Evolutionary conservation across 2,888 invertebrate genomes (phyloP), one percentile per base, ranked within the genome.

Genomic region (Drosophila mercatorum): DNA sequence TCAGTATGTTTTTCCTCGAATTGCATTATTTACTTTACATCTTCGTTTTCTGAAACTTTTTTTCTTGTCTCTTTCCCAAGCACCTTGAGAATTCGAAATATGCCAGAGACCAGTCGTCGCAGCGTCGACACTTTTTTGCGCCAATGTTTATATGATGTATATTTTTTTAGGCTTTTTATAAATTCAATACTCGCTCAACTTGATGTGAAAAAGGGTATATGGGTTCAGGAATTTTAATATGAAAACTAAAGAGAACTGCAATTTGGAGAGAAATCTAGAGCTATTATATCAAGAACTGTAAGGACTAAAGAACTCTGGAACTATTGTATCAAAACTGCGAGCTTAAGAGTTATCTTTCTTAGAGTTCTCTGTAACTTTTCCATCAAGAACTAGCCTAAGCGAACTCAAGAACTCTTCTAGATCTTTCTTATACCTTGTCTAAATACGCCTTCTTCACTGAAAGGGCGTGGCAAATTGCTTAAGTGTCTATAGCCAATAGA

Each of bases 121-220:
- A 55, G 38, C 51, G 69, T 56, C 53, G 17, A 47, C 58, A 62
- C 2, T 68, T 69, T 58, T 43, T 31, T n/a, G 14, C 2, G 3
- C 3, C 7, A 5, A 17, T 38, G 31, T 71, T 56, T 64, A 66
- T 70, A 38, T 44, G 46, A 14, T 26, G 22, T 53, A 22, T 51
- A 36, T 52, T n/a, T n/a, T 36, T 52, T 14, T 2, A 28, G 4
- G 28, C 28, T 12, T 28, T 47, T 47, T 28, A 47, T 31, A n/a
- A 10, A n/a, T 7, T n/a, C 31, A 17, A 49, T 31, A 31, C 31
- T 10, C 10, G 49, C 31, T 31, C n/a, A 28, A 1, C 26, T 1
- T 3, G 0, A 4, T n/a, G 12, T 5, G 31, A 31, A 7, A 10
- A 5, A 3, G n/a, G 31, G 31, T 31, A 31, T 49, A 49, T 49